Evolutionary conservation across 2,888 invertebrate species (phyloP).

Genomic region (Catocala fraxini): DNA sequence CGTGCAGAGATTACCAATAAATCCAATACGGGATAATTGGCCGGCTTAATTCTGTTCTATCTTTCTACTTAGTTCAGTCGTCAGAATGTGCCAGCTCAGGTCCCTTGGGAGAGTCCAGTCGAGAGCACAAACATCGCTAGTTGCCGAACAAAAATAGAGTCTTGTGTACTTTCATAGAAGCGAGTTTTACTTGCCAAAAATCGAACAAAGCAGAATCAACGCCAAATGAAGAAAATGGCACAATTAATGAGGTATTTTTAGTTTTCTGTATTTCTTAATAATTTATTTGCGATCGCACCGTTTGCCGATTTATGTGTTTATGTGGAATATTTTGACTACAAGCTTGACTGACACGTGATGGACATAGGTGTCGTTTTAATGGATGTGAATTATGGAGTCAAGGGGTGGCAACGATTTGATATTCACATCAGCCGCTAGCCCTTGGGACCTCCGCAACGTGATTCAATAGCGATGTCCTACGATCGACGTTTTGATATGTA

Average conservation of each 20-base stretch:
- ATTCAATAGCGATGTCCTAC: conserved; percentile 73
- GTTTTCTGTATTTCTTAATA: conserved; percentile 57
- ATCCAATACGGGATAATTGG: conserved; percentile 88
- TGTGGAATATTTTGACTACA: conserved; percentile 38
- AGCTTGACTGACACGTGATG: conserved; percentile 65
- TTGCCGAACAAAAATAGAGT: conserved; percentile 74
- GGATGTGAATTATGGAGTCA: conserved; percentile 79
- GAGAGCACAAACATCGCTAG: conserved; percentile 73
- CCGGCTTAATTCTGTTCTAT: conserved; percentile 88
- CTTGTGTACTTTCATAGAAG: conserved; percentile 66
- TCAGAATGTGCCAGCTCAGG: conserved; percentile 87
- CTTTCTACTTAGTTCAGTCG: conserved; percentile 88
- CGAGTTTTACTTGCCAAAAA: conserved; percentile 63
- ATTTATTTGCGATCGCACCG: conserved; percentile 36
- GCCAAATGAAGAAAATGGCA: conserved; percentile 76
- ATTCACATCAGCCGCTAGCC: conserved; percentile 79
- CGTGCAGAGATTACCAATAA: conserved; percentile 88
- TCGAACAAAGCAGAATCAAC: conserved; percentile 61
- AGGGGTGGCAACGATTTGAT: conserved; percentile 84
- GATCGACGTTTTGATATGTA: conserved; percentile 72
- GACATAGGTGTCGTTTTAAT: conserved; percentile 76
- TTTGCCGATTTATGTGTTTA: conserved; percentile 36
- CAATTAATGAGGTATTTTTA: conserved; percentile 78
- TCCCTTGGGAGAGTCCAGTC: conserved; percentile 84
- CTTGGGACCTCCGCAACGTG: conserved; percentile 76